phyloP scores from a whole-genome alignment of 2,797 vertebrate species.

The Carapus acus region DNA sequence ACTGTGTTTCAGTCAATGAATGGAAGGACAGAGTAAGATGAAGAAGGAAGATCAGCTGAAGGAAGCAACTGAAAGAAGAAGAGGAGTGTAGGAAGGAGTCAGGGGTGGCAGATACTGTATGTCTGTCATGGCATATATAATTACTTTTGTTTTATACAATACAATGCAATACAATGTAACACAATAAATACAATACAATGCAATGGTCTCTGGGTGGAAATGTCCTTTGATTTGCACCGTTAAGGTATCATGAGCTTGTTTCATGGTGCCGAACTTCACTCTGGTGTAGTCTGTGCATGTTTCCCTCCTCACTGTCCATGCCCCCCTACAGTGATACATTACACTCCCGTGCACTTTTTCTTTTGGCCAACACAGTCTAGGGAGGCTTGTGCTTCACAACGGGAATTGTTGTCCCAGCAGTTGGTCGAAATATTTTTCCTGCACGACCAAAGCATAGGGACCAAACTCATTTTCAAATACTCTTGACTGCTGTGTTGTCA shows the following conservation, averaged over 20 bases:
- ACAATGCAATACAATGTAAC: no score
- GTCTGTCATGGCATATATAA: no score
- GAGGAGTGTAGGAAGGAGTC: no score
- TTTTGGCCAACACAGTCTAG: slow-evolving; percentile 11
- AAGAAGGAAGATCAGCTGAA: no score
- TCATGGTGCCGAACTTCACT: slow-evolving; percentile 12
- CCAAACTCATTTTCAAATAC: slow-evolving; percentile 21
- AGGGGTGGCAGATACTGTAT: no score
- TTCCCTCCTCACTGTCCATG: slow-evolving; percentile 16
- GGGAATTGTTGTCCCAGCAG: slow-evolving; percentile 6
- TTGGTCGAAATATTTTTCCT: slow-evolving; percentile 16
- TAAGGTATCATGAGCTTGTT: slow-evolving; percentile 16
- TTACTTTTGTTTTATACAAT: no score
- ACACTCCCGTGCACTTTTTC: slow-evolving; percentile 14
- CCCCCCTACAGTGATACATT: background rate
- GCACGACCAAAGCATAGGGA: slow-evolving; percentile 19
- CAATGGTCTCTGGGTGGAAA: no score
- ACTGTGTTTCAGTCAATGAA: no score
- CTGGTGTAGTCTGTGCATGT: slow-evolving; percentile 3
- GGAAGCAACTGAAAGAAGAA: no score
- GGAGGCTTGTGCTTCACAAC: slow-evolving; percentile 1
- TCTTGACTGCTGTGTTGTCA: slow-evolving; percentile 1
- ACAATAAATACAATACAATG: no score
- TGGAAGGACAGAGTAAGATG: no score
- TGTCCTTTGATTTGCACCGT: no score